Base-by-base conservation (phyloP, 2,797 vertebrate species). In the Diceros bicornis region DNA sequence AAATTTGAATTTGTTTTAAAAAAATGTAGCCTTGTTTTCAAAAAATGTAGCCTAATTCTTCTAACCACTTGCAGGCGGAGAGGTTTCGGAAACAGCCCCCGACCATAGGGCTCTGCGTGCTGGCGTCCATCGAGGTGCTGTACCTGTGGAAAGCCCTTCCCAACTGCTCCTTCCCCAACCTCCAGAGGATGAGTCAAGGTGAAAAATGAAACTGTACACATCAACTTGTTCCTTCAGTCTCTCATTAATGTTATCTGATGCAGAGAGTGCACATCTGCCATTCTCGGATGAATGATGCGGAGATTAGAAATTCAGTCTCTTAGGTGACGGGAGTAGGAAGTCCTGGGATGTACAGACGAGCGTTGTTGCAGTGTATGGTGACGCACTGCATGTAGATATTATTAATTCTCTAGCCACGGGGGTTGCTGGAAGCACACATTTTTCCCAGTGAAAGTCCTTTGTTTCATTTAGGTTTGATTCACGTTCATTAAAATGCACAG, bases 131-230 rank as follows among this genome's bases (percentile, higher is more conserved):
- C 10, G 99, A 99, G 98, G 99, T 99, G 66, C 96, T 99, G 4
- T 99, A 99, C 97, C 98, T 99, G 94, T 99, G 99, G 99, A 99
- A 99, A 98, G 99, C 99, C 83, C 99, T 99, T 94, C 99, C 99
- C 74, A 99, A 99, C 98, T 99, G 99, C 97, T 99, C 99, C 75
- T 97, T 99, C n/a, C 98, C 99, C 0, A 99, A 99, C 97, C 99
- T 99, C 44, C 99, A 99, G 98, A 98, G 98, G 21, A 99, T 99
- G 99, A 99, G 99, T 88, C 99, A 99, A 99, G 99, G 99, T 99
- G 98, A 92, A 34, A 2, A 18, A 20, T 8, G 0, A 1, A 78
- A 21, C 6, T 0, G 0, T 20, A 2, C 13, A 27, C 29, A 1
- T 77, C 9, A 1, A 52, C 78, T 61, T 12, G 17, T 41, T 55